phyloP scores from a whole-genome alignment of 1,140 invertebrate species.

The Cotesia vestalis region DNA sequence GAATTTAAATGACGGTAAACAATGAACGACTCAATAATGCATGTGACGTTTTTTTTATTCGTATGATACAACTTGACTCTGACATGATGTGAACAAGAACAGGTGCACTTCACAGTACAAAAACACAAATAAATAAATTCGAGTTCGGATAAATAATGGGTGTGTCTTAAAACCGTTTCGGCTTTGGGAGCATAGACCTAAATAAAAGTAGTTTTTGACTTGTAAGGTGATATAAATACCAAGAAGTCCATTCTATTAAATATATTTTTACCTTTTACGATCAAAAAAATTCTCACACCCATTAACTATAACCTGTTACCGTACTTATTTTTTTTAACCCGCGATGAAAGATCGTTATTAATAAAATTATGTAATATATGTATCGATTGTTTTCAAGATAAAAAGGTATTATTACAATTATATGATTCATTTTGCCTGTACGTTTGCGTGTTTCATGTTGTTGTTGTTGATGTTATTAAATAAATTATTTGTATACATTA shows the following conservation, averaged over 20 bases:
- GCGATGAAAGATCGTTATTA: no score
- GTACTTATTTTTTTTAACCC: no score
- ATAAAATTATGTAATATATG: no score
- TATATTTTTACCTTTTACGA: background rate
- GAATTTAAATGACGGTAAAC: slow-evolving; percentile 11
- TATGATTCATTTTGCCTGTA: no score
- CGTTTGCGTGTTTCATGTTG: no score
- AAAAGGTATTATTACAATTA: no score
- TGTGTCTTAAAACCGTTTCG: background rate
- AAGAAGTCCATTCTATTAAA: slow-evolving; percentile 1
- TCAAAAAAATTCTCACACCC: background rate
- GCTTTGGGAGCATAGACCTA: background rate
- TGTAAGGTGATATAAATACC: slow-evolving; percentile 21
- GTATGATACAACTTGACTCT: slow-evolving; percentile 9
- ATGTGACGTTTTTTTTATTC: background rate
- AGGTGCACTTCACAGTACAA: no score
- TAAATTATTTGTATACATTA: no score
- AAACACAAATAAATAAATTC: background rate
- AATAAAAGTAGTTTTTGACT: slow-evolving; percentile 24
- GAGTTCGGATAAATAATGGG: slow-evolving; percentile 3
- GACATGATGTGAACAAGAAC: no score
- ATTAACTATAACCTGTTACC: no score
- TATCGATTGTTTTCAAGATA: no score
- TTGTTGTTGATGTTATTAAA: no score
- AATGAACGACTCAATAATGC: background rate